phyloP scores from a whole-genome alignment of 2,888 invertebrate species.

The Megastigmus dorsalis region DNA sequence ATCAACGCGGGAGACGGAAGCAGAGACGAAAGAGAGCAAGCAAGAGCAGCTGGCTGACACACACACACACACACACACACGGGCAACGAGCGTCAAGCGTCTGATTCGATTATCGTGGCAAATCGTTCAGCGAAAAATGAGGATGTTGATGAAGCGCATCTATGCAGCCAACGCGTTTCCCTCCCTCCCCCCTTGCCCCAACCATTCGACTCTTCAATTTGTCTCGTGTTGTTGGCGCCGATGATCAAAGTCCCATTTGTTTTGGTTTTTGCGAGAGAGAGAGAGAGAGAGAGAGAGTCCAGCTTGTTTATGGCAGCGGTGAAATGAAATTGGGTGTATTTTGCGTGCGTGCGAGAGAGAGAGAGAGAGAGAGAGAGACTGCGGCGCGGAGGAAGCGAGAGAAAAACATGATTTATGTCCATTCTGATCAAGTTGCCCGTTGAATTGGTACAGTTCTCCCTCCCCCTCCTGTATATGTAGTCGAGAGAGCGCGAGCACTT shows the following conservation, averaged over 20 bases:
- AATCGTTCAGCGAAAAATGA: background rate
- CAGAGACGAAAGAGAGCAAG: too few species aligned
- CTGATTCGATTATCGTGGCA: background rate
- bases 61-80: too few species aligned
- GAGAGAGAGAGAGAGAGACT: background rate
- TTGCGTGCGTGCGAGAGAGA: background rate
- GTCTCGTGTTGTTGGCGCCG: background rate
- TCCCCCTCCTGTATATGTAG: too few species aligned
- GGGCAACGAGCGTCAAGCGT: too few species aligned
- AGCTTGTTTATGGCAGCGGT: constrained; percentile 28
- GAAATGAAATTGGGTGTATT: constrained; percentile 10
- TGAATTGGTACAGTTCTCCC: constrained; percentile 4
- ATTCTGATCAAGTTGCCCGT: constrained; percentile 37
- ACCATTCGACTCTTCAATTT: background rate
- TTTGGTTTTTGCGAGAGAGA: constrained; percentile 10
- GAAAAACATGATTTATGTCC: constrained; percentile 38
- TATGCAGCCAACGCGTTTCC: background rate
- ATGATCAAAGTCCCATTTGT: constrained; percentile 32
- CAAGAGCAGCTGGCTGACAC: too few species aligned
- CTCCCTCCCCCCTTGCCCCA: background rate
- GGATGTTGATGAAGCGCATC: constrained; percentile 11
- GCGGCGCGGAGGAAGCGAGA: background rate
- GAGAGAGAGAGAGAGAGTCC: too few species aligned
- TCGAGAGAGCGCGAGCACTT: too few species aligned
- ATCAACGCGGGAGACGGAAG: too few species aligned